Conservation (phyloP, 1,140 invertebrate species). For the Pentalonia nigronervosa region DNA sequence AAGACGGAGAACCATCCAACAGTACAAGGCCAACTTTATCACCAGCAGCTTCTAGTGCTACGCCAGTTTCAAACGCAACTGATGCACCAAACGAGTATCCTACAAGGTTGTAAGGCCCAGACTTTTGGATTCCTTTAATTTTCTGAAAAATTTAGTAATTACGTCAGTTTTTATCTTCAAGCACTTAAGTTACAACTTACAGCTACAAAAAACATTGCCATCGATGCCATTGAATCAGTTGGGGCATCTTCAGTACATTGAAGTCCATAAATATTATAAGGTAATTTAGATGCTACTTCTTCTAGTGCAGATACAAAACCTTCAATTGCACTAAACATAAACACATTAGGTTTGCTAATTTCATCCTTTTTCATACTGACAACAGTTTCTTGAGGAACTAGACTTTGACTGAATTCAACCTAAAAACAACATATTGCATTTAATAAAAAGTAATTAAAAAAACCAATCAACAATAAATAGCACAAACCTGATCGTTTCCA, state of each 20-base stretch:
- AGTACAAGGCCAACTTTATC: slow-evolving; percentile 76
- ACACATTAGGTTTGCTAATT: slow-evolving; percentile 68
- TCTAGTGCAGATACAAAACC: slow-evolving; percentile 78
- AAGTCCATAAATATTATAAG: slow-evolving; percentile 84
- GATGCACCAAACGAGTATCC: slow-evolving; percentile 95
- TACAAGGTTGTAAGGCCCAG: slow-evolving; percentile 84
- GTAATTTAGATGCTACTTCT: slow-evolving; percentile 74
- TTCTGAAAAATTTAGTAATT: slow-evolving; percentile 65
- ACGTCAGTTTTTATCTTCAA: not conserved
- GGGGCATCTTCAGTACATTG: slow-evolving; percentile 85
- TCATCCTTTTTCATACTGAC: slow-evolving; percentile 43
- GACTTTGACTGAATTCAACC: slow-evolving; percentile 43
- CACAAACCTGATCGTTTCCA: slow-evolving; percentile 40
- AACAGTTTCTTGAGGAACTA: slow-evolving; percentile 52
- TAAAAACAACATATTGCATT: not conserved
- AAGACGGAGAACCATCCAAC: slow-evolving; percentile 91
- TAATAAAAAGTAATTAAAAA: not conserved
- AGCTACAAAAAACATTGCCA: slow-evolving; percentile 82
- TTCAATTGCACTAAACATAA: slow-evolving; percentile 91
- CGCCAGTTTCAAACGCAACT: slow-evolving; percentile 92
- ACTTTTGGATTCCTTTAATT: slow-evolving; percentile 78
- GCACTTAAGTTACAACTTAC: slow-evolving; percentile 62
- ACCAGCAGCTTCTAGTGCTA: slow-evolving; percentile 77
- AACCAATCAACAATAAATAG: not conserved
- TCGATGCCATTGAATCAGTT: slow-evolving; percentile 73